phyloP scores from a whole-genome alignment of 2,797 vertebrate species.

The Amniataba percoides region DNA sequence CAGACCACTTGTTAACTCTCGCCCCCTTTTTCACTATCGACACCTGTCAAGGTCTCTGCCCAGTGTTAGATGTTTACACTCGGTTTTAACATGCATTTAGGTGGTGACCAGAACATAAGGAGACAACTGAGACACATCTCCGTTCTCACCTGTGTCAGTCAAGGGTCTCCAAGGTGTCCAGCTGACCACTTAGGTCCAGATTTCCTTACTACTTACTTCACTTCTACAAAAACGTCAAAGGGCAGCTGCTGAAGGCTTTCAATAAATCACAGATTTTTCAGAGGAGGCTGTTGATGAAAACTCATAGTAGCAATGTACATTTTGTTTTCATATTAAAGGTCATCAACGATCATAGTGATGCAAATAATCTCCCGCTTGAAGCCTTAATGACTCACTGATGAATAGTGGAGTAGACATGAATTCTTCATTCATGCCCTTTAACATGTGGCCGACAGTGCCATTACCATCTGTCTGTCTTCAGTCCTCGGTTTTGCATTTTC shows the following conservation, averaged over 20 bases:
- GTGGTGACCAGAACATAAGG: too few relatives aligned
- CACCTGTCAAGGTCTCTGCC: background rate
- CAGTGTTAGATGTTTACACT: too few relatives aligned
- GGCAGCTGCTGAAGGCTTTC: background rate
- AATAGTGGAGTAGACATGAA: slow-evolving; percentile 37
- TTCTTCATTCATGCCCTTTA: slow-evolving; percentile 58
- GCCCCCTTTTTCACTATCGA: too few relatives aligned
- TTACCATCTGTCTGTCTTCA: slow-evolving; percentile 69
- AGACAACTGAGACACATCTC: too few relatives aligned
- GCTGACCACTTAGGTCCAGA: too few relatives aligned
- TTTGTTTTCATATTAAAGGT: slow-evolving; percentile 5
- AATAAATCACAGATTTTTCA: background rate
- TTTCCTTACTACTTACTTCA: too few relatives aligned
- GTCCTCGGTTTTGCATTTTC: slow-evolving; percentile 44
- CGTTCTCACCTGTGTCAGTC: too few relatives aligned
- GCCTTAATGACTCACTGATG: slow-evolving; percentile 51
- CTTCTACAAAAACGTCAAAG: too few relatives aligned
- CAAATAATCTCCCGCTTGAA: slow-evolving; percentile 15
- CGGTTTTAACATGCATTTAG: too few relatives aligned
- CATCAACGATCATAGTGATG: slow-evolving; percentile 7
- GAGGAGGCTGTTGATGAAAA: background rate
- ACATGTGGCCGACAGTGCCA: slow-evolving; percentile 45
- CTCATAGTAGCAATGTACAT: background rate
- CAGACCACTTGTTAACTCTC: background rate
- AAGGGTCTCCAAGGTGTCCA: too few relatives aligned